These are phyloP conservation scores for Talpa occidentalis DNA, from an alignment of 2,113 vertebrate genomes.

Conservation along the genomic window DNA sequence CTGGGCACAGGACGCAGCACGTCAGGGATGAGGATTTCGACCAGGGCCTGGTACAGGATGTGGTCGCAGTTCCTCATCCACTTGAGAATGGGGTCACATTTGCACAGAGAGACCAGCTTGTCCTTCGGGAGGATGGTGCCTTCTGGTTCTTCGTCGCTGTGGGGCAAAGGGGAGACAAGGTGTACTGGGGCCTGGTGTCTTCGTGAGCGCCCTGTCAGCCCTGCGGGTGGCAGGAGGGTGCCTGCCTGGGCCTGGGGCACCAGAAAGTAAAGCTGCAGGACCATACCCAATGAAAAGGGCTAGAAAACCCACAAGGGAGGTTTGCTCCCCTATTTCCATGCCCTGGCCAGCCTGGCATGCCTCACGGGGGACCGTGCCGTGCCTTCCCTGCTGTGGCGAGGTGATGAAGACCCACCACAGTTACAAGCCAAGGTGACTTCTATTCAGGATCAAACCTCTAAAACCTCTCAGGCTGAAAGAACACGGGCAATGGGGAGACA, in stretches of 20 bases:
- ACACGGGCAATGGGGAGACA: not conserved
- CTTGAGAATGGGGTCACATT: slow-evolving; percentile 92
- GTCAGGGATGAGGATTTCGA: slow-evolving; percentile 98
- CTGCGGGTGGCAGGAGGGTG: too few species aligned
- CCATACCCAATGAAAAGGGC: too few species aligned
- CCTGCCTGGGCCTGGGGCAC: too few species aligned
- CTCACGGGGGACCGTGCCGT: accelerated
- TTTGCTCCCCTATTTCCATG: too few species aligned
- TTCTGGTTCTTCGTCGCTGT: slow-evolving; percentile 91
- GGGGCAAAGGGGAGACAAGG: not conserved
- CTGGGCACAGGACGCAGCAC: slow-evolving; percentile 97
- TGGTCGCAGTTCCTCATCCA: slow-evolving; percentile 99
- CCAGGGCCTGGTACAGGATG: slow-evolving; percentile 97
- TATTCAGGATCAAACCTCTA: not conserved
- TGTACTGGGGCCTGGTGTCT: not conserved
- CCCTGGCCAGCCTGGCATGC: too few species aligned
- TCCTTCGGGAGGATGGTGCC: slow-evolving; percentile 91
- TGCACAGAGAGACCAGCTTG: slow-evolving; percentile 94
- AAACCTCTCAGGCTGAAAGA: not conserved
- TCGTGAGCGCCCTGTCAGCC: too few species aligned
- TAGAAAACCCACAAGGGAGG: too few species aligned
- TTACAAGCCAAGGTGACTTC: too few species aligned
- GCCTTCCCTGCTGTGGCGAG: not conserved
- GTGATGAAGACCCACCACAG: not conserved
- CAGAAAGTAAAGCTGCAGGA: too few species aligned